Base-by-base conservation (phyloP, 1,140 invertebrate species). In the Conopomorpha cramerella region DNA sequence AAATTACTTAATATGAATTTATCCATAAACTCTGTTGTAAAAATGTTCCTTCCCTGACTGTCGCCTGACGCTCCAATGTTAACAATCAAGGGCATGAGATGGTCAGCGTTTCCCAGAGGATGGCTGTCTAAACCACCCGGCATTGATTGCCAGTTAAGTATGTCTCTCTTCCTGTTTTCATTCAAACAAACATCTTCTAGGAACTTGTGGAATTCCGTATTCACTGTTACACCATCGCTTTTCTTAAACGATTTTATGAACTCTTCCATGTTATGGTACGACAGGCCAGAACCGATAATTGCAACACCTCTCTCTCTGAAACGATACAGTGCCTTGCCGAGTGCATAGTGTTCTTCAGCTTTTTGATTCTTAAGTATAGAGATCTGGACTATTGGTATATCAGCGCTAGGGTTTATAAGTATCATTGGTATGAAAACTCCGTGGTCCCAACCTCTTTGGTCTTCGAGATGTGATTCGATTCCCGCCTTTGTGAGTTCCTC, bases 51-150 rank as follows among this genome's bases (percentile, higher is more conserved):
- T 10, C 35, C 26, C 8, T 10, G n/a, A 2, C 8, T 13, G 1
- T 8, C 2, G 11, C 35, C 35, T 3, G 27, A 14, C 4, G 35
- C 35, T 3, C 35, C 35, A 1, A 16, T 1, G 13, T 17, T 29
- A 2, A 37, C 35, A 11, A 37, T 19, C 16, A 37, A 16, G 13
- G 35, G 35, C 35, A 37, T 37, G 2, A 37, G 16, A 28, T 37
- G 35, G 6, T 37, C 35, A 6, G 35, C 35, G 2, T 37, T 16
- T 0, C 16, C 17, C 11, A 19, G 3, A n/a, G 28, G 35, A 18
- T 37, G 35, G 3, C 15, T 18, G 17, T 17, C 35, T 11, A 30
- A 30, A 14, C 15, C 35, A 4, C 16, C 27, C 30, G 2, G 8
- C 16, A 11, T 12, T 8, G 29, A 8, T 12, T 29, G 15, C 35